Conservation (phyloP, 2,797 vertebrate genomes). For the Acrossocheilus fasciatus region DNA sequence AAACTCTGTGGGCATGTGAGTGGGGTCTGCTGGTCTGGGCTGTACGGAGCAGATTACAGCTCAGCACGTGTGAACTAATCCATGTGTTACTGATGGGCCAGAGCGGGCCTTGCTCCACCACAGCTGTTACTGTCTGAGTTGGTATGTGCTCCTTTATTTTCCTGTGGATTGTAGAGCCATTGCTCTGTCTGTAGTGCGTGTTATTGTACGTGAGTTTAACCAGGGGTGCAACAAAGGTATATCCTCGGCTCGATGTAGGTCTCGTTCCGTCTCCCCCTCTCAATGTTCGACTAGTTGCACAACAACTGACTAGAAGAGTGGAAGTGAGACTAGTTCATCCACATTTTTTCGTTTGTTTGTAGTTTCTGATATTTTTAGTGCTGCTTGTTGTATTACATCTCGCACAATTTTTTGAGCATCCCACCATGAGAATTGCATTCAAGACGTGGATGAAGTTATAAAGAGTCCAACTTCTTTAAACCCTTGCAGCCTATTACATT, state of each 20-base stretch:
- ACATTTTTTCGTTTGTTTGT: not conserved
- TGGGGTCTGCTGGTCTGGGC: constrained; percentile 50
- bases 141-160: constrained; percentile 9
- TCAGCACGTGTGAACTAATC: constrained; percentile 82
- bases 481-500: not conserved
- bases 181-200: not conserved
- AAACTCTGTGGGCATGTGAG: constrained; percentile 52
- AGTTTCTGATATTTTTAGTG: not conserved
- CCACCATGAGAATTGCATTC: not conserved
- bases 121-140: constrained; percentile 60
- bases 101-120: constrained; percentile 60
- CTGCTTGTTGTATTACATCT: not conserved
- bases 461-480: not conserved
- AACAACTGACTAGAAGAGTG: not conserved
- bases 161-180: not conserved
- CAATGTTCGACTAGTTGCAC: not conserved
- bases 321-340: not conserved
- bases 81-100: constrained; percentile 73
- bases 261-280: not conserved
- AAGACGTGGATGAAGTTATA: not conserved
- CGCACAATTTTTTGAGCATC: not conserved
- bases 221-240: not conserved
- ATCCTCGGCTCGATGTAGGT: not conserved
- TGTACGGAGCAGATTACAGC: constrained; percentile 77
- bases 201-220: not conserved